These are phyloP conservation scores for Rhingia rostrata DNA, from an alignment of 2,888 invertebrate species.

Conservation along the genomic window DNA sequence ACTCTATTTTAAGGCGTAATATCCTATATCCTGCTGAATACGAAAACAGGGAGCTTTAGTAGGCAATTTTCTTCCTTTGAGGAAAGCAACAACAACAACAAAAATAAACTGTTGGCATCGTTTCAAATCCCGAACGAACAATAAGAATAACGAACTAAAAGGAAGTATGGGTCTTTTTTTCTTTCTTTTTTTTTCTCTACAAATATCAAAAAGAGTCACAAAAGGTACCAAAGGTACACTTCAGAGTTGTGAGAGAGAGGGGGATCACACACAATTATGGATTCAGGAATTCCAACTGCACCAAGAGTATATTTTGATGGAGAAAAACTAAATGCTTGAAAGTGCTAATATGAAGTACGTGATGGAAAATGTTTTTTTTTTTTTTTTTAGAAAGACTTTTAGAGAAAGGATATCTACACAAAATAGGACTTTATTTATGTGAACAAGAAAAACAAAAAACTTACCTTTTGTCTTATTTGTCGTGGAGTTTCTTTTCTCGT, in stretches of 20 bases:
- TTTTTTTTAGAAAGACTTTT: not conserved
- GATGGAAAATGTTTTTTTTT: conserved; percentile 9
- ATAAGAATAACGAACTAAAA: conserved; percentile 8
- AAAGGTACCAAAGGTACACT: not conserved
- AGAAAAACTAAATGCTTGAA: not conserved
- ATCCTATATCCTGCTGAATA: conserved; percentile 20
- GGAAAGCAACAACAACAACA: conserved; percentile 5
- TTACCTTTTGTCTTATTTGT: conserved; percentile 19
- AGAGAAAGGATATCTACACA: not conserved
- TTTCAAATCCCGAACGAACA: conserved; percentile 16
- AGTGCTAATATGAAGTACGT: not conserved
- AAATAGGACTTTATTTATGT: not conserved
- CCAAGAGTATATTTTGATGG: not conserved
- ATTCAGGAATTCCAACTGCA: conserved; percentile 6
- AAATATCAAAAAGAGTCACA: conserved; percentile 13
- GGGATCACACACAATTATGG: conserved; percentile 11
- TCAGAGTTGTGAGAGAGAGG: not conserved
- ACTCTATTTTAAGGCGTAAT: conserved; percentile 41
- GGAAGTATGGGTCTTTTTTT: conserved; percentile 3
- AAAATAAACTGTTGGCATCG: conserved; percentile 43
- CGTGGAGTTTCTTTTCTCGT: conserved; percentile 18
- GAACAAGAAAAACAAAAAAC: conserved; percentile 3
- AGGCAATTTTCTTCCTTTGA: conserved; percentile 24
- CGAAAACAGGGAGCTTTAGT: conserved; percentile 17
- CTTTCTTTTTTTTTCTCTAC: conserved; percentile 7